These are phyloP conservation scores for Hucho hucho DNA, from an alignment of 2,113 vertebrate genomes.

Conservation along the genomic window DNA sequence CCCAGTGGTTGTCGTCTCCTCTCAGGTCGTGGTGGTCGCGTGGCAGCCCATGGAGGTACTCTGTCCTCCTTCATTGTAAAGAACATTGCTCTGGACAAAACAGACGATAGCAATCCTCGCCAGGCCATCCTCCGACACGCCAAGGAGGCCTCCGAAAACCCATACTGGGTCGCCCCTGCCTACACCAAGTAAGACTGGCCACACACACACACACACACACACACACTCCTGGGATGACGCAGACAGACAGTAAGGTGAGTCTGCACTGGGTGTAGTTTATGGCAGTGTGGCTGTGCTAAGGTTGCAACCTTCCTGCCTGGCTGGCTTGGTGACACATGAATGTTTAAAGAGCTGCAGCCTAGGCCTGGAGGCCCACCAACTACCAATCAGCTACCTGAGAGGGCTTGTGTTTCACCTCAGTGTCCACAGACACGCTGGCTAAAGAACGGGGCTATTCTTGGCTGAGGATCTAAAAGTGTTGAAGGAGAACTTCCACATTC, in stretches of 20 bases:
- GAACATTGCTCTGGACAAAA: constrained; percentile 96
- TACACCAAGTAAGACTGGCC: constrained; percentile 83
- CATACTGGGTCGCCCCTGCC: constrained; percentile 93
- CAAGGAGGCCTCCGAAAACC: constrained; percentile 89
- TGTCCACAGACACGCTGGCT: neutral
- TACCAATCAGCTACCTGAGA: neutral
- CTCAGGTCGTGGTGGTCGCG: constrained; percentile 91
- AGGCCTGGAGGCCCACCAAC: neutral
- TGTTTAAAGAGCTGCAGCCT: neutral
- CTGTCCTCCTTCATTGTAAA: constrained; percentile 97
- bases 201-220: neutral
- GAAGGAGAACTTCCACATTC: neutral
- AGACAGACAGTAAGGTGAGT: constrained; percentile 26
- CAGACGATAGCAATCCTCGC: constrained; percentile 94
- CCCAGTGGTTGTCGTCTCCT: neutral
- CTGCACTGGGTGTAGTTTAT: neutral
- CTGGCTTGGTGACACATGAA: constrained; percentile 25
- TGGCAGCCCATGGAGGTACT: constrained; percentile 92
- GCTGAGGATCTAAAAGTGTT: neutral
- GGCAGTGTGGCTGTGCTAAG: constrained; percentile 12
- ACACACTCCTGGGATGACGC: neutral
- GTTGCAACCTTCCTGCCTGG: constrained; percentile 24
- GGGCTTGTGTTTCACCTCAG: neutral
- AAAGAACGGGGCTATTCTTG: neutral
- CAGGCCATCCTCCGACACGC: constrained; percentile 95